Conservation (phyloP, 2,113 vertebrate species). For the Mastomys coucha region DNA sequence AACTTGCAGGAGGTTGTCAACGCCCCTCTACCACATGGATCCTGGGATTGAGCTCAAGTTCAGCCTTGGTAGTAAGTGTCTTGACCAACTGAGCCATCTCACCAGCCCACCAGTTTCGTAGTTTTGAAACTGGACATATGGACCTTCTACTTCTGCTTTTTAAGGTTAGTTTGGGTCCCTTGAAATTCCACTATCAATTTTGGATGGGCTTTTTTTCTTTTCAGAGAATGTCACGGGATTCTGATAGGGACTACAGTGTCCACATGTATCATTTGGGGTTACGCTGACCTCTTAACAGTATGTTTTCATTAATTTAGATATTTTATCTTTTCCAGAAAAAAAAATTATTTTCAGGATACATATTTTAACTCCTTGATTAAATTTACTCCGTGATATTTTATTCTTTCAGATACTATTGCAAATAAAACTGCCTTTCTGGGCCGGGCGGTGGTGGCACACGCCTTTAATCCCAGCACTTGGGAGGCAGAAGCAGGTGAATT, state of each 20-base stretch:
- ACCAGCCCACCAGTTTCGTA: background rate
- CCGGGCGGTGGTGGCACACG: too few species aligned
- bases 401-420: background rate
- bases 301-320: background rate
- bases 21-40: background rate
- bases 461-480: too few species aligned
- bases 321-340: conserved; percentile 4
- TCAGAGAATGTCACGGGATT: background rate
- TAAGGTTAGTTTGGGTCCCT: background rate
- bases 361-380: background rate
- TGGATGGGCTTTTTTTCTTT: background rate
- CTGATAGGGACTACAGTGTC: background rate
- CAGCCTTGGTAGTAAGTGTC: background rate
- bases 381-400: conserved; percentile 15
- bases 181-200: background rate
- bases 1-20: background rate
- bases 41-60: background rate
- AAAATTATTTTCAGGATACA: background rate
- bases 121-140: background rate
- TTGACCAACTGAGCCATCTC: background rate
- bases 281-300: background rate
- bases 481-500: too few species aligned
- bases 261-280: background rate
- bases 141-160: background rate
- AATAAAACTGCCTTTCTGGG: background rate